Percentiles rank a stretch among this genome's conserved stretches.
Conservation (phyloP, 2,888 invertebrate species). For the Protonemura montana region DNA sequence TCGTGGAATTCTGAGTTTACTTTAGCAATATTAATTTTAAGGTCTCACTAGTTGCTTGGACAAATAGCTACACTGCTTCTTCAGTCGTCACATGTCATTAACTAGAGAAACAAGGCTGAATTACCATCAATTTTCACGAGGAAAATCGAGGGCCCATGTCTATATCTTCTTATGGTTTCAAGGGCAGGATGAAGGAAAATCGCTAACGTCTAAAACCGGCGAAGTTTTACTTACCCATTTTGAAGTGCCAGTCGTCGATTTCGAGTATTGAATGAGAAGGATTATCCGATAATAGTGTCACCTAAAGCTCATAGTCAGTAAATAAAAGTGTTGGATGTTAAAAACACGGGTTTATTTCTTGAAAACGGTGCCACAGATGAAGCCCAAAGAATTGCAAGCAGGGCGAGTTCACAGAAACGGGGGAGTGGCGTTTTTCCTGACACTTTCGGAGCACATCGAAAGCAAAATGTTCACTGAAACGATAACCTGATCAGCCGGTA, state of each 20-base stretch:
- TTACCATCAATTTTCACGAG: neutral
- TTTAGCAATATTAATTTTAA: neutral
- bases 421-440: slow-evolving; percentile 49
- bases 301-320: slow-evolving; percentile 45
- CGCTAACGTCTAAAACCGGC: slow-evolving; percentile 23
- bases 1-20: neutral
- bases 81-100: neutral
- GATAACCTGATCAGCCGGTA: neutral
- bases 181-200: neutral
- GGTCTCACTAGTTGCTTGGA: neutral
- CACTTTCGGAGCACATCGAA: slow-evolving; percentile 37
- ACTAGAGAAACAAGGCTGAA: neutral
- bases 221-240: slow-evolving; percentile 45
- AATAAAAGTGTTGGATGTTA: slow-evolving; percentile 27
- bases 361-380: slow-evolving; percentile 9
- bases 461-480: neutral
- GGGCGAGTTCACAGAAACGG: slow-evolving; percentile 49
- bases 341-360: slow-evolving; percentile 34
- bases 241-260: slow-evolving; percentile 34
- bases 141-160: neutral
- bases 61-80: no score
- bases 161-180: neutral
- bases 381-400: slow-evolving; percentile 42
- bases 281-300: slow-evolving; percentile 39
- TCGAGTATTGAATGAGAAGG: neutral